These are phyloP conservation scores for Tiaroga cobitis DNA, from an alignment of 2,797 vertebrate species.

Conservation along the genomic window DNA sequence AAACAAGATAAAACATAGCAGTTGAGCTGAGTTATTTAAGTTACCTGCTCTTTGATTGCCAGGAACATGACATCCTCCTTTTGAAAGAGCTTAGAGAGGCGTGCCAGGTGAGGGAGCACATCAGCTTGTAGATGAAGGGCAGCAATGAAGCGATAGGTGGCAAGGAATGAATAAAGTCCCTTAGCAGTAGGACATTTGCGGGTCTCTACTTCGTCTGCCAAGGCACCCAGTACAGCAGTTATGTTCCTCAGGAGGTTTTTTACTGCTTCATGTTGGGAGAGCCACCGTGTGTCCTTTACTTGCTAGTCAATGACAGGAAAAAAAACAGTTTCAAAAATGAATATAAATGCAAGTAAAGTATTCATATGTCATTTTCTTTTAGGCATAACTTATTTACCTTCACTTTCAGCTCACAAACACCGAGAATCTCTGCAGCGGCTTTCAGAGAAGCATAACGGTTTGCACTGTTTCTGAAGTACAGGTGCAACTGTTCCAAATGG, in stretches of 20 bases:
- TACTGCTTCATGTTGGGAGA: conserved; percentile 3
- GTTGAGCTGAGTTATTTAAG: too few species aligned
- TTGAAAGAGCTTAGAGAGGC: too few species aligned
- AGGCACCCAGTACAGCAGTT: background rate
- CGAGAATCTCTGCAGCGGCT: background rate
- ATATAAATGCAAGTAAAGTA: background rate
- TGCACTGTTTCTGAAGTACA: too few species aligned
- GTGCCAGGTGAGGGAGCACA: too few species aligned
- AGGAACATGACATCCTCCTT: too few species aligned
- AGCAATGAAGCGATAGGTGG: too few species aligned
- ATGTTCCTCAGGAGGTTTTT: background rate
- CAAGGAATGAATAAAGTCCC: too few species aligned
- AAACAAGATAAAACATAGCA: too few species aligned
- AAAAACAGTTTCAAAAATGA: background rate
- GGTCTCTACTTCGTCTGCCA: background rate
- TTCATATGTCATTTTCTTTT: background rate
- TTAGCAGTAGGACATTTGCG: background rate
- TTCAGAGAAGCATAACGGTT: too few species aligned
- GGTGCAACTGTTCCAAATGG: too few species aligned
- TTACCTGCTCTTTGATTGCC: too few species aligned
- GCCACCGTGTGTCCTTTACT: background rate
- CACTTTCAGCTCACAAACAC: background rate
- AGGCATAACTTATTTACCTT: background rate
- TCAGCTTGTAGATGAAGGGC: too few species aligned
- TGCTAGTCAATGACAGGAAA: background rate